Conservation (phyloP, 1,140 invertebrate genomes). For the Drosophila nannoptera region DNA sequence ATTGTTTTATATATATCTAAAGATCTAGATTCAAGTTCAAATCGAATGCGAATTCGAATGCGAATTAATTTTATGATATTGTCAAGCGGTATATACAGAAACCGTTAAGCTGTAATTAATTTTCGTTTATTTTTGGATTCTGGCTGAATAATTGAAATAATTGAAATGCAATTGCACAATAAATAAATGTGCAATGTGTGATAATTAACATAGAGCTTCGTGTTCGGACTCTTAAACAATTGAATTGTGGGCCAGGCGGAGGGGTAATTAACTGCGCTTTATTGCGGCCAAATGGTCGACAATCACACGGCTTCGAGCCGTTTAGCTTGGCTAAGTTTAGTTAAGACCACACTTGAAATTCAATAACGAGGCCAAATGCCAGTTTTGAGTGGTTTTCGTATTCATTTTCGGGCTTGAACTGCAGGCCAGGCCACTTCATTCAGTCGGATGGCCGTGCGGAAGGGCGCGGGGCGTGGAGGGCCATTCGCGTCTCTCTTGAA, state of each 20-base stretch:
- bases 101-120: no score
- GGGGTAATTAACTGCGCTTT: slow-evolving; percentile 1
- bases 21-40: slow-evolving; percentile 2
- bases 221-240: background rate
- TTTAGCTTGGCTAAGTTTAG: slow-evolving; percentile 12
- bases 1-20: slow-evolving; percentile 2
- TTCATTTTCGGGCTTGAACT: slow-evolving; percentile 18
- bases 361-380: slow-evolving; percentile 65
- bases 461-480: background rate
- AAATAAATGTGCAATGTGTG: no score
- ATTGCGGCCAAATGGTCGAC: slow-evolving; percentile 2
- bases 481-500: background rate
- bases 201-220: background rate
- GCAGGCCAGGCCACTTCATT: slow-evolving; percentile 15
- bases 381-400: slow-evolving; percentile 1
- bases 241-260: background rate
- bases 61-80: no score
- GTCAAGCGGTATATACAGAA: no score
- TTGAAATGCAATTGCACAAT: no score
- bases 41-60: background rate
- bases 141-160: no score
- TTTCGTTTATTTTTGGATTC: no score
- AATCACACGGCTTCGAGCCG: slow-evolving; percentile 15
- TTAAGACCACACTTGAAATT: slow-evolving; percentile 57
- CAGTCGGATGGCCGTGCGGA: background rate